These are phyloP conservation scores for Melanophora roralis DNA, from an alignment of 2,888 invertebrate species.

Conservation along the genomic window DNA sequence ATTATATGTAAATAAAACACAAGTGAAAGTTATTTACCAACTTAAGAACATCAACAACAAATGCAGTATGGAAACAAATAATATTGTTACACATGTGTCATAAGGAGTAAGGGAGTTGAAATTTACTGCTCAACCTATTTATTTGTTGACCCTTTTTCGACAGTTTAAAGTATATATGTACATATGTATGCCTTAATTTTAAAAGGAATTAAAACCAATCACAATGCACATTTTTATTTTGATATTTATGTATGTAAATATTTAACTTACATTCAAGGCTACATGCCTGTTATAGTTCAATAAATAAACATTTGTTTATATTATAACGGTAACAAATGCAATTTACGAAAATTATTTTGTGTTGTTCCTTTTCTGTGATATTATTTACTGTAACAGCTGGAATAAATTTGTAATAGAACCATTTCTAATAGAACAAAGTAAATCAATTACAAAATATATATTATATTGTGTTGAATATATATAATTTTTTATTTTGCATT, in stretches of 20 bases:
- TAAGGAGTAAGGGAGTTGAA: background rate
- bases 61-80: too few relatives aligned
- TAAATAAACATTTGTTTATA: background rate
- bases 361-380: slow-evolving; percentile 22
- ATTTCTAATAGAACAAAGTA: background rate
- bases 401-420: background rate
- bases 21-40: too few relatives aligned
- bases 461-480: background rate
- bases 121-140: slow-evolving; percentile 22
- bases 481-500: background rate
- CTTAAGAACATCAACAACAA: background rate
- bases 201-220: too few relatives aligned
- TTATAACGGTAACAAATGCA: slow-evolving; percentile 10
- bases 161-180: too few relatives aligned
- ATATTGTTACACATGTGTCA: background rate
- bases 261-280: slow-evolving; percentile 38
- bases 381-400: slow-evolving; percentile 19
- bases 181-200: too few relatives aligned
- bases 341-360: slow-evolving; percentile 23
- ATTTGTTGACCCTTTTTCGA: slow-evolving; percentile 30
- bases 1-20: too few relatives aligned
- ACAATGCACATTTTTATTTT: too few relatives aligned
- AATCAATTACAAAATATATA: background rate
- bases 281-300: slow-evolving; percentile 23
- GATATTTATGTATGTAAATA: too few relatives aligned